phyloP scores from a whole-genome alignment of 2,888 invertebrate species.

The Philaethria dido region DNA sequence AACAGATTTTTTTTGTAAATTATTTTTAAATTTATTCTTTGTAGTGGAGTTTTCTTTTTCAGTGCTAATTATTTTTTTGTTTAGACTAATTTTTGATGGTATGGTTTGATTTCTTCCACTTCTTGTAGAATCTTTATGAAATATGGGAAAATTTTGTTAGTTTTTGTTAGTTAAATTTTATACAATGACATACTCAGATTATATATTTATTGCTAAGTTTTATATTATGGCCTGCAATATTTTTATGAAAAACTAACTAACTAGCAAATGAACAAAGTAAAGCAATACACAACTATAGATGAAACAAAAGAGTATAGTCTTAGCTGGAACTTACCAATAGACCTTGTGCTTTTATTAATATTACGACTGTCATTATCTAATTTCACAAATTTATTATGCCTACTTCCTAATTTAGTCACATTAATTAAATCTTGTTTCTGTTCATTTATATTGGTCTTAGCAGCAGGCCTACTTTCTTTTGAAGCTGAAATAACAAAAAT shows the following conservation, averaged over 20 bases:
- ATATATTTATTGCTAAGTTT: too few species aligned
- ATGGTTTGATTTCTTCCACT: conserved; percentile 49
- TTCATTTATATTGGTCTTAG: conserved; percentile 53
- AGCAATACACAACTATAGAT: too few species aligned
- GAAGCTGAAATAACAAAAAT: conserved; percentile 53
- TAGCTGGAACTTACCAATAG: conserved; percentile 39
- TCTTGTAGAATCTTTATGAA: conserved; percentile 54
- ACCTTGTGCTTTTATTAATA: conserved; percentile 49
- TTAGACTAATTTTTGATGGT: conserved; percentile 56
- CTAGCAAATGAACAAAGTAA: too few species aligned
- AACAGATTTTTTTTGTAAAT: conserved; percentile 44
- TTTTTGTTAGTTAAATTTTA: background rate
- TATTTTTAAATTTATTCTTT: conserved; percentile 53
- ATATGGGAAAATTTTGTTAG: conserved; percentile 7
- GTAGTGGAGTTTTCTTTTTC: conserved; percentile 53
- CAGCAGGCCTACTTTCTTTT: conserved; percentile 56
- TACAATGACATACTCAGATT: background rate
- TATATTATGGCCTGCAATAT: too few species aligned
- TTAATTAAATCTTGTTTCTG: conserved; percentile 53
- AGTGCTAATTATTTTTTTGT: conserved; percentile 55
- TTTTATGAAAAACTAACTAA: too few species aligned
- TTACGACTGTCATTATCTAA: conserved; percentile 46
- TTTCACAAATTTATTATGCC: conserved; percentile 49
- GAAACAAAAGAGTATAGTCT: too few species aligned
- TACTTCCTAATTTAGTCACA: conserved; percentile 49